Percentiles rank a stretch among this genome's conserved stretches.
Evolutionary conservation across 2,888 invertebrate species (phyloP).

Genomic region (Rhorus exstirpatorius): DNA sequence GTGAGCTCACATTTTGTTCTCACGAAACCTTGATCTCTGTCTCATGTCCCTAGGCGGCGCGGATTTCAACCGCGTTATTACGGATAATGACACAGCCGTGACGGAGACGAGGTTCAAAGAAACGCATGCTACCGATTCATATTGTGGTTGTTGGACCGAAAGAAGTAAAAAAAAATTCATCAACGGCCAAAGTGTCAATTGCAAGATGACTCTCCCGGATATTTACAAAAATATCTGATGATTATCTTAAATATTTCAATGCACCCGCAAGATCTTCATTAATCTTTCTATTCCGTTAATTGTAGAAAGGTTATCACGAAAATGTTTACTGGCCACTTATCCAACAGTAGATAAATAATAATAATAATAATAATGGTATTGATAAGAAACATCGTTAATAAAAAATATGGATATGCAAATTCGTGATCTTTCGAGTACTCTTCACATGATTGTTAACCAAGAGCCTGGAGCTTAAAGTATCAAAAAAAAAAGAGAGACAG

Average conservation of each 20-base stretch:
- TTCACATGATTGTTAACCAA: conserved; percentile 2
- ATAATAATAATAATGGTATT: not conserved
- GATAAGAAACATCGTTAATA: not conserved
- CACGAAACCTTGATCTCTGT: conserved; percentile 39
- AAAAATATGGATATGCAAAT: not conserved
- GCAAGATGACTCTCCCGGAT: not conserved
- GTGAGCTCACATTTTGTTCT: conserved; percentile 51
- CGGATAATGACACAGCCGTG: conserved; percentile 54
- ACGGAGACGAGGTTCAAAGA: conserved; percentile 18
- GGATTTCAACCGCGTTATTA: conserved; percentile 57
- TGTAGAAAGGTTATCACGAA: no score
- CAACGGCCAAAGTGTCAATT: conserved; percentile 24
- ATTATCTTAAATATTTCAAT: not conserved
- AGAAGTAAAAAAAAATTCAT: conserved; percentile 6
- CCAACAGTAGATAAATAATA: no score
- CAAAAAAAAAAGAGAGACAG: not conserved
- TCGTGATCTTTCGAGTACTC: conserved; percentile 1
- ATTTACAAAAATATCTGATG: not conserved
- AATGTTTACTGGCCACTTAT: no score
- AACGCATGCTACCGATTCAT: conserved; percentile 31
- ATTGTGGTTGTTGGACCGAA: not conserved
- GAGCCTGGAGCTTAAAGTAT: conserved; percentile 8
- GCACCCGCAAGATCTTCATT: not conserved
- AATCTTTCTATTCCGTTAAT: no score
- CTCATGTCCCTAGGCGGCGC: conserved; percentile 49